These are phyloP conservation scores for Leptinotarsa tumamoca DNA, from an alignment of 2,888 invertebrate species.

Conservation along the genomic window DNA sequence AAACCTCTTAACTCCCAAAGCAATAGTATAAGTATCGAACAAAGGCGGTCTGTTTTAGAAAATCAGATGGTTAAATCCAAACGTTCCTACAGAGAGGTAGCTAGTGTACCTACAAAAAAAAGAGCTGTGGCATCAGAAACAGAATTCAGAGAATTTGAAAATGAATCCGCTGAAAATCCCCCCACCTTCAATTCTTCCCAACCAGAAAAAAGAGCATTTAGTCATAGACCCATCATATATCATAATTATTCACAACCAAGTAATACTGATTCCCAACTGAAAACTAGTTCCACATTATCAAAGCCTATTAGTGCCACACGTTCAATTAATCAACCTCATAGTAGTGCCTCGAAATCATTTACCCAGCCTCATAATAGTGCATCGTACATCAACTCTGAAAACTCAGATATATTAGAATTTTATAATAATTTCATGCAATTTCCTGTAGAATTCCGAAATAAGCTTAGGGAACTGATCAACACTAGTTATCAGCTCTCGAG, in stretches of 20 bases:
- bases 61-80: neutral
- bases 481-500: neutral
- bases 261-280: neutral
- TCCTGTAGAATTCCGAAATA: neutral
- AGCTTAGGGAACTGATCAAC: constrained; percentile 5
- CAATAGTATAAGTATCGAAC: neutral
- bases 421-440: constrained; percentile 7
- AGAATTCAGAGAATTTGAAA: neutral
- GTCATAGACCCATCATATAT: neutral
- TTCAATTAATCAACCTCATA: neutral
- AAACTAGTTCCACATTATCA: neutral
- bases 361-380: neutral
- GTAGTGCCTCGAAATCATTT: neutral
- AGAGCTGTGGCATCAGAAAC: neutral
- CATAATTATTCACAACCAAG: neutral
- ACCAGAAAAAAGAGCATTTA: neutral
- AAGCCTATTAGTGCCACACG: neutral
- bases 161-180: neutral
- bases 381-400: neutral
- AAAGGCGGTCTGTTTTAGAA: neutral
- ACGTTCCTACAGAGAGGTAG: neutral
- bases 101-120: neutral
- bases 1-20: neutral
- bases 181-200: neutral
- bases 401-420: neutral